Evolutionary conservation across 2,797 vertebrate species (phyloP).

Genomic region (Darevskia mixta): DNA sequence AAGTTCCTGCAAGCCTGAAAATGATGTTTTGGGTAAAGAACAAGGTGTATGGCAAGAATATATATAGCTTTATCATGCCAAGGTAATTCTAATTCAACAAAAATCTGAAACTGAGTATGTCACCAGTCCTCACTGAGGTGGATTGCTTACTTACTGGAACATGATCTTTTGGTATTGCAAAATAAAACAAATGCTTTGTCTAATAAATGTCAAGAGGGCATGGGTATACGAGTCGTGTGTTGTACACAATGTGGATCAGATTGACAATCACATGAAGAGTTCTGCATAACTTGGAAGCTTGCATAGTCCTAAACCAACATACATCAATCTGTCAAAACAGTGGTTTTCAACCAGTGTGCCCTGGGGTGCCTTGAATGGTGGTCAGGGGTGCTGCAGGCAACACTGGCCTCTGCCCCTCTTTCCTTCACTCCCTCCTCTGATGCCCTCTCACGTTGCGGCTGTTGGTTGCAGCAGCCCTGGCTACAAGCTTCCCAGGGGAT

Average conservation of each 20-base stretch:
- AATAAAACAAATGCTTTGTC: background rate
- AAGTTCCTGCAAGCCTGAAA: background rate
- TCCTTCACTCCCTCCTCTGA: too few species aligned
- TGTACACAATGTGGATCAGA: background rate
- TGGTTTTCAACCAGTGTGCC: too few species aligned
- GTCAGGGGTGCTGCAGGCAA: too few species aligned
- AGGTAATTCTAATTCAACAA: background rate
- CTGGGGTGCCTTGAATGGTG: too few species aligned
- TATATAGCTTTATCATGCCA: background rate
- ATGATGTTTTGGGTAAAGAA: background rate
- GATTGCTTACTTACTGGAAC: background rate
- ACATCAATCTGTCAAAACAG: background rate
- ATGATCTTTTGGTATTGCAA: background rate
- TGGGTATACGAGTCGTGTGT: background rate
- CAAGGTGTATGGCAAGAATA: background rate
- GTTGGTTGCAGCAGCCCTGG: too few species aligned
- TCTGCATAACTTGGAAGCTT: background rate
- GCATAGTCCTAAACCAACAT: background rate
- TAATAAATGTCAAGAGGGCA: background rate
- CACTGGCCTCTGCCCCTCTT: too few species aligned
- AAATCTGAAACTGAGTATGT: background rate
- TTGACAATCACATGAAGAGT: background rate
- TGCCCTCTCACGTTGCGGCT: too few species aligned
- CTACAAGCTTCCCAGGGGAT: too few species aligned
- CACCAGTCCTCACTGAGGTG: background rate